A percentile compares a stretch with the other conserved stretches of the same genome.
phyloP scores from a whole-genome alignment of 2,113 vertebrate species.

The Probosciger aterrimus region DNA sequence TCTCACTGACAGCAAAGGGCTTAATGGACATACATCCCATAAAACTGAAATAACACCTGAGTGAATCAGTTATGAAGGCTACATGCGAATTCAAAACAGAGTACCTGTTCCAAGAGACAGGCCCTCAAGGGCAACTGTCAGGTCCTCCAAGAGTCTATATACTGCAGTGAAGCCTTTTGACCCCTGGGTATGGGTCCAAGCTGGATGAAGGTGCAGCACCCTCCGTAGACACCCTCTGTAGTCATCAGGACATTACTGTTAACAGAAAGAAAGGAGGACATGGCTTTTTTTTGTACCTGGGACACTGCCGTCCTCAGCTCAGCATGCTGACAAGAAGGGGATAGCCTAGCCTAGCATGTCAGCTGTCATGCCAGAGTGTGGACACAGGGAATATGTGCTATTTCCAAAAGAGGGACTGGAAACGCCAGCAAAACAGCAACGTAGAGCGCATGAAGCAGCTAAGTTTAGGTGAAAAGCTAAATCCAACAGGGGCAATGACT shows the following conservation, averaged over 20 bases:
- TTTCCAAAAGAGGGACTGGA: background rate
- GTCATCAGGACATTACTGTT: background rate
- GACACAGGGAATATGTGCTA: background rate
- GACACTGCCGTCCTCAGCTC: background rate
- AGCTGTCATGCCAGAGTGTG: background rate
- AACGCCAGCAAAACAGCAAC: background rate
- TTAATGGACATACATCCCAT: background rate
- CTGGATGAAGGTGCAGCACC: background rate
- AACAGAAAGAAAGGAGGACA: background rate
- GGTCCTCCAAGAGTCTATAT: background rate
- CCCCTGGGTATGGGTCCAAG: background rate
- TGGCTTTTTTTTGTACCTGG: background rate
- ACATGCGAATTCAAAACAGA: background rate
- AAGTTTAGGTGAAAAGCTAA: background rate
- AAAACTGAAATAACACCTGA: background rate
- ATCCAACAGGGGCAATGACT: background rate
- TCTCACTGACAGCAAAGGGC: background rate
- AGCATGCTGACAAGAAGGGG: accelerated
- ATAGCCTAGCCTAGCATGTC: background rate
- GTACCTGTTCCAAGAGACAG: background rate
- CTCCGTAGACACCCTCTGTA: accelerated
- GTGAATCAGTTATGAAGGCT: background rate
- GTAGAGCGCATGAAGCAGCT: background rate
- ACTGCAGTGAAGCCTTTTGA: background rate
- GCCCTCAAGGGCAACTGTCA: accelerated